Evolutionary conservation across 2,888 invertebrate species (phyloP).

Genomic region (Congeria kusceri): DNA sequence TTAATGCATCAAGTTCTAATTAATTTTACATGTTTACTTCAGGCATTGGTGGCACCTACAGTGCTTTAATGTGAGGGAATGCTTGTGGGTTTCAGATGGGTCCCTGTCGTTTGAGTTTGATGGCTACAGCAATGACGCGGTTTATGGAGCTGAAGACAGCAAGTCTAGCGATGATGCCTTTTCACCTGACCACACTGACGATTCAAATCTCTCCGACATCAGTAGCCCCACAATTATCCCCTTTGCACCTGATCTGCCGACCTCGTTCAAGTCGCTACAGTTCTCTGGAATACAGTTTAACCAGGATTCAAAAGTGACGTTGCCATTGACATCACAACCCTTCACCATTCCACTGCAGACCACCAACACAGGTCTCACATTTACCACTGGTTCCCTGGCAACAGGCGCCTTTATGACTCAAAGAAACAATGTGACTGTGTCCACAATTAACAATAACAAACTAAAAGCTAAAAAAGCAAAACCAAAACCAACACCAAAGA

Average conservation of each 20-base stretch:
- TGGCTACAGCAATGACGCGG: conserved; percentile 87
- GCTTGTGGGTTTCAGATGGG: conserved; percentile 88
- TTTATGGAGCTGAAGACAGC: conserved; percentile 88
- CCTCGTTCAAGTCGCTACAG: conserved; percentile 63
- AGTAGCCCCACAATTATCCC: conserved; percentile 76
- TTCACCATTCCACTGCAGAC: conserved; percentile 65
- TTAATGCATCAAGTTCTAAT: no score
- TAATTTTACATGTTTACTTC: no score
- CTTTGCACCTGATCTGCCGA: conserved; percentile 70
- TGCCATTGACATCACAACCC: conserved; percentile 64
- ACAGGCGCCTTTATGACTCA: conserved; percentile 50
- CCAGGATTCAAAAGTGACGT: conserved; percentile 58
- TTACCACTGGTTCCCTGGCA: conserved; percentile 29
- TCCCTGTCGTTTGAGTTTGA: conserved; percentile 96
- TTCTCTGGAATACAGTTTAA: conserved; percentile 61
- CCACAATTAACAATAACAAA: conserved; percentile 68
- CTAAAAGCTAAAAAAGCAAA: conserved; percentile 90
- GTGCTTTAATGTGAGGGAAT: neutral
- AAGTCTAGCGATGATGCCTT: conserved; percentile 89
- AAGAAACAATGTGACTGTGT: conserved; percentile 50
- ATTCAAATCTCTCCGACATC: conserved; percentile 77
- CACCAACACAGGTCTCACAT: conserved; percentile 30
- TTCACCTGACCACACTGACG: conserved; percentile 82
- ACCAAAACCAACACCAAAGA: conserved; percentile 92
- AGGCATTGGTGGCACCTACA: no score